Percentiles rank a stretch among this genome's conserved stretches.
Conservation (phyloP, 2,888 invertebrate species). For the Catocala fraxini region DNA sequence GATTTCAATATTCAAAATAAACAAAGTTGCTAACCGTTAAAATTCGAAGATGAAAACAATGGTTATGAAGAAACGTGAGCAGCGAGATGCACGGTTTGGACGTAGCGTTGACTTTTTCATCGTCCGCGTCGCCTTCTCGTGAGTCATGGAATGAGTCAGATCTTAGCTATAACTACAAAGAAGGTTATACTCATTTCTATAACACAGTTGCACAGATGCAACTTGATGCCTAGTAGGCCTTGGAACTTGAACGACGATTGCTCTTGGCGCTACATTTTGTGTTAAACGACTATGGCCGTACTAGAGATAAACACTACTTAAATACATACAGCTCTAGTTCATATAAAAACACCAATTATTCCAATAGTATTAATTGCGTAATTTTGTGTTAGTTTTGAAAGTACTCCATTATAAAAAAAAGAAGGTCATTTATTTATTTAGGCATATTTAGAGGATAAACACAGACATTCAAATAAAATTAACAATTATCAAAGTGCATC, state of each 20-base stretch:
- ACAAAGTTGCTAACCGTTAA: too few species aligned
- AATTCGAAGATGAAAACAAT: background rate
- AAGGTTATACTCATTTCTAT: constrained; percentile 31
- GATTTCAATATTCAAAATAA: too few species aligned
- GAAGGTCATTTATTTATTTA: too few species aligned
- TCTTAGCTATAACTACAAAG: constrained; percentile 32
- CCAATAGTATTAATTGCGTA: too few species aligned
- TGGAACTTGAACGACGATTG: constrained; percentile 57
- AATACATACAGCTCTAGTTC: too few species aligned
- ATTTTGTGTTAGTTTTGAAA: too few species aligned
- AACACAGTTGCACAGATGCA: constrained; percentile 42
- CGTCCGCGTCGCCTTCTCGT: constrained; percentile 31
- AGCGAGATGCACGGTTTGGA: constrained; percentile 43
- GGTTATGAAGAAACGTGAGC: constrained; percentile 1
- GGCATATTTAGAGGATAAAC: too few species aligned
- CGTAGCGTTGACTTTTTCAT: constrained; percentile 59
- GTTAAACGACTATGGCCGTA: background rate
- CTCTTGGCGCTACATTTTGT: constrained; percentile 9
- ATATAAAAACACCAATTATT: too few species aligned
- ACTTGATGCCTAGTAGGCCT: constrained; percentile 63
- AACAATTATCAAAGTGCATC: too few species aligned
- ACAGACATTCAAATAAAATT: too few species aligned
- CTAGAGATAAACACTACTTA: too few species aligned
- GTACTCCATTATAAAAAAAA: too few species aligned
- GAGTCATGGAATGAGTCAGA: constrained; percentile 62